Base-by-base conservation (phyloP, 2,888 invertebrate genomes). In the Drymonia ruficornis region DNA sequence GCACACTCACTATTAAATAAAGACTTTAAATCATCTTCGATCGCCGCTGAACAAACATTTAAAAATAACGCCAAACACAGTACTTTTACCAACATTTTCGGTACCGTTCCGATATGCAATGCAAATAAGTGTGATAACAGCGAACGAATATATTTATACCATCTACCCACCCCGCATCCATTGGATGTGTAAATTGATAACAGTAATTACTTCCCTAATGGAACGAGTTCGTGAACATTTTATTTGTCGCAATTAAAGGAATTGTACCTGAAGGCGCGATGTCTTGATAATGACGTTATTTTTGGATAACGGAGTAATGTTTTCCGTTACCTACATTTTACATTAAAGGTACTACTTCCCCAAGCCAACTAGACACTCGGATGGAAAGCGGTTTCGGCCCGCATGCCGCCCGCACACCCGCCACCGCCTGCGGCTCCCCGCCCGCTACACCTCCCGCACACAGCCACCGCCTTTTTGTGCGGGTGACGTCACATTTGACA, bases 181-280 rank as follows among this genome's bases (percentile, higher is more conserved):
- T n/a, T 5, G 46, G 28, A 29, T 29, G 16, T 46, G 13, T 15
- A 46, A 1, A 29, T 28, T 16, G 46, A 46, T 46, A 46, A 46
- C 46, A 6, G 8, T 46, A 46, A 46, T 46, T 46, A 29, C 29
- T 46, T 46, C 46, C 46, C 29, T 29, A 46, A 46, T 29, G 46
- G 29, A 7, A 29, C 46, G 16, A 15, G 46, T 46, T 46, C 8
- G 29, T 16, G 16, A 29, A 46, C 4, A 15, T 46, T 23, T 44
- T 23, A 46, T 45, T 23, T n/a, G 23, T 45, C 13, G 28, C 23
- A 28, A n/a, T 45, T 42, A 42, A 18, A 9, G 9, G 18, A 15
- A 42, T 42, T 42, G 38, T 38, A 38, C n/a, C 38, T n/a, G 11
- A 38, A 1, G 38, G n/a, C 38, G 38, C 11, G 31, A 11, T n/a